Base-by-base conservation (phyloP, 1,140 invertebrate species). In the Drosophila funebris region DNA sequence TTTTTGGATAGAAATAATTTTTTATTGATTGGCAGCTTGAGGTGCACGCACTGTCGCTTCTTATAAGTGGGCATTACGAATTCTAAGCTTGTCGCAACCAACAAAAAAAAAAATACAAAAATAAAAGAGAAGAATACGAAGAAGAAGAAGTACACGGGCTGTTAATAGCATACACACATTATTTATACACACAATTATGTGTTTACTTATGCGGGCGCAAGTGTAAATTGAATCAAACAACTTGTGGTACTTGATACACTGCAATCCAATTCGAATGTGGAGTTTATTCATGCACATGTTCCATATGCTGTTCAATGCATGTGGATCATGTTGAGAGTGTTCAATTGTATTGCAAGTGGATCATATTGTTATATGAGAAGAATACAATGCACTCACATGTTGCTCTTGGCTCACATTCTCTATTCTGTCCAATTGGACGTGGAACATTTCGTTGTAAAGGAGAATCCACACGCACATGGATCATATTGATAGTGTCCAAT, bases 151-250 rank as follows among this genome's bases (percentile, higher is more conserved):
- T n/a, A n/a, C n/a, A n/a, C n/a, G n/a, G n/a, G n/a, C n/a, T n/a
- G n/a, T n/a, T n/a, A n/a, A 31, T 31, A 9, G 20, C 16, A 20
- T 31, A 16, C 29, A 31, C 29, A 11, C 36, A 16, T 27, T 14
- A 2, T 37, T 16, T 63, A 31, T 43, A 41, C n/a, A n/a, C n/a
- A n/a, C n/a, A n/a, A n/a, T n/a, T n/a, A n/a, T 22, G 14, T 48
- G 24, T 18, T 16, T 36, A 27, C 7, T 44, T 67, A 60, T 72
- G 54, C 62, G 53, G 63, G 69, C 53, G 5, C 31, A 52, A 44
- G n/a, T 37, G 14, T 14, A 39, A 48, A 39, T 41, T 60, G 2
- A 60, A 24, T 60, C 8, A 9, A 60, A 46, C 50, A 14, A 7
- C 44, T 50, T 11, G 50, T 16, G 18, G 11, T 11, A 20, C 14